These are phyloP conservation scores for Drosophila mimica DNA, from an alignment of 2,888 invertebrate genomes.

Conservation along the genomic window DNA sequence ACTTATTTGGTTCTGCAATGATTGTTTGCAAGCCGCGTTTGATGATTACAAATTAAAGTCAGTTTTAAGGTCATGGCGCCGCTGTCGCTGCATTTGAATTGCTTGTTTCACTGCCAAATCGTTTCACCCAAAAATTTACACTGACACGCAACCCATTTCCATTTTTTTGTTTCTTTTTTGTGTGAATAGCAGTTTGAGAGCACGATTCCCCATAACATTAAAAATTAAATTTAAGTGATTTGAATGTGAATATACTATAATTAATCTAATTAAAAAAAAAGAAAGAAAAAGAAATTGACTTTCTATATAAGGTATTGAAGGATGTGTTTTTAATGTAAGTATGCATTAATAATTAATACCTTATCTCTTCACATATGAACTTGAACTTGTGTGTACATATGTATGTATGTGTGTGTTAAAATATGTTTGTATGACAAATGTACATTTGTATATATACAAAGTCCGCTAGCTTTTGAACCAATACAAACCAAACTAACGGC, in stretches of 20 bases:
- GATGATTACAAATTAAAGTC: constrained; percentile 17
- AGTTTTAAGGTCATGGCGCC: constrained; percentile 64
- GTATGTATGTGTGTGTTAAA: not conserved
- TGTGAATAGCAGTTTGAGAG: not conserved
- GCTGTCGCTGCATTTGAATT: constrained; percentile 45
- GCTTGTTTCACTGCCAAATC: constrained; percentile 46
- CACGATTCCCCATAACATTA: not conserved
- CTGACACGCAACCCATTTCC: constrained; percentile 3
- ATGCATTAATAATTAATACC: not conserved
- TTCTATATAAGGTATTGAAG: not conserved
- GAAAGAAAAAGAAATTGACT: not conserved
- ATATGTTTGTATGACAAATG: not conserved
- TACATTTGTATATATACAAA: not conserved
- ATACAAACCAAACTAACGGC: constrained; percentile 24
- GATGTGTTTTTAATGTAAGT: not conserved
- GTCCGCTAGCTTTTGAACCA: constrained; percentile 15
- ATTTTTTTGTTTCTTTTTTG: not conserved
- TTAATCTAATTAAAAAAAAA: not conserved
- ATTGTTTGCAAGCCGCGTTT: constrained; percentile 38
- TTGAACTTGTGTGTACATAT: not conserved
- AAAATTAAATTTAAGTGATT: not conserved
- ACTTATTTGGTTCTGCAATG: not conserved
- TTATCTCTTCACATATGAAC: not conserved
- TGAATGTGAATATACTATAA: not conserved
- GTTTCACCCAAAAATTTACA: constrained; percentile 34